Evolutionary conservation across 2,113 vertebrate species (phyloP).

Genomic region (Datnioides undecimradiatus): DNA sequence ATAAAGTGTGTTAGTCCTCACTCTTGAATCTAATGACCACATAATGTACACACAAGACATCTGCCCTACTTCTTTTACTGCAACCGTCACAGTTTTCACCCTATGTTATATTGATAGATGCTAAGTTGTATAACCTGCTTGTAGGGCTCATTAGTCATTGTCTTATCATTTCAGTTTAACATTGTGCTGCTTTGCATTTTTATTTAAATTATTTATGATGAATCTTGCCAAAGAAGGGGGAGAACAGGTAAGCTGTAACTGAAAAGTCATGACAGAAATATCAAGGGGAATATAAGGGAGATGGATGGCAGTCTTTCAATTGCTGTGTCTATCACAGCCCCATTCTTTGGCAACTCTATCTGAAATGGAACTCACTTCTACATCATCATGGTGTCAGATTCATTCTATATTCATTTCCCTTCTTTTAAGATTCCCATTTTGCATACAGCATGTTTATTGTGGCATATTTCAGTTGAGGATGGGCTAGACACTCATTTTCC

Average conservation of each 20-base stretch:
- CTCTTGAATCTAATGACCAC: neutral
- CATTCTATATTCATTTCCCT: constrained; percentile 14
- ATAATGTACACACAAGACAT: neutral
- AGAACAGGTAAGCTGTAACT: neutral
- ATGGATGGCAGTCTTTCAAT: constrained; percentile 33
- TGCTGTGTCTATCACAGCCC: neutral
- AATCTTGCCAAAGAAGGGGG: neutral
- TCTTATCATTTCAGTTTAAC: neutral
- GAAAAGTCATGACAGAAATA: neutral
- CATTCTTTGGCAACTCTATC: constrained; percentile 25
- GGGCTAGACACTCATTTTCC: constrained; percentile 50
- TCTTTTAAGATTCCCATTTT: constrained; percentile 17
- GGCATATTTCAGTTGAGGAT: constrained; percentile 15
- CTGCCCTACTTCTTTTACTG: neutral
- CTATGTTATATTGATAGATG: neutral
- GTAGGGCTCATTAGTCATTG: constrained; percentile 4
- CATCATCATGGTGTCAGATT: constrained; percentile 1
- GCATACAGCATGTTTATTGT: constrained; percentile 9
- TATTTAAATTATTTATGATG: neutral
- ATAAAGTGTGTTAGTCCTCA: neutral
- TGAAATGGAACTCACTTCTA: constrained; percentile 34
- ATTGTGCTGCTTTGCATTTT: neutral
- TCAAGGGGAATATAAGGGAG: constrained; percentile 17
- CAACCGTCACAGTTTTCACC: neutral
- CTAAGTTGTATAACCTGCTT: neutral